Percentiles rank a stretch among this genome's conserved stretches.
These are phyloP conservation scores for Apteryx owenii DNA, from an alignment of 2,113 vertebrate genomes.

Conservation along the genomic window DNA sequence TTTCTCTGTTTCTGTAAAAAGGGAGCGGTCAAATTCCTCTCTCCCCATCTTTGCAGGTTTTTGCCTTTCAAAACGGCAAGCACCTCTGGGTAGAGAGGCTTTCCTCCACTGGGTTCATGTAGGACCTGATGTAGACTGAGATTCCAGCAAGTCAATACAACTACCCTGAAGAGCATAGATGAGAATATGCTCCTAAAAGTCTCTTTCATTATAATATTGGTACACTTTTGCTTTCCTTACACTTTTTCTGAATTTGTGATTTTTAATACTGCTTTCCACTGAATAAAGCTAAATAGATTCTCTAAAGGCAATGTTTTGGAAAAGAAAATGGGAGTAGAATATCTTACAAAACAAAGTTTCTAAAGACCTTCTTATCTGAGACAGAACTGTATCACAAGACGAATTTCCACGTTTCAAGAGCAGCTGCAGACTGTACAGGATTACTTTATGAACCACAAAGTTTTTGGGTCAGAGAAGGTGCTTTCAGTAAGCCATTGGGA, in stretches of 20 bases:
- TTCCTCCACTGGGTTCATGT: neutral
- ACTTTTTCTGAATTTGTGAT: neutral
- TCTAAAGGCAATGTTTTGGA: neutral
- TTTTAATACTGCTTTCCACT: neutral
- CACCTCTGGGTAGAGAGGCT: neutral
- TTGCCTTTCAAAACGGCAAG: neutral
- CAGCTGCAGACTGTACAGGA: neutral
- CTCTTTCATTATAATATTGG: neutral
- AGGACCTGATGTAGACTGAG: neutral
- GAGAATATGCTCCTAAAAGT: neutral
- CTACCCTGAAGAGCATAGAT: neutral
- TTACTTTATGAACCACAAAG: neutral
- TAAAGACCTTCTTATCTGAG: neutral
- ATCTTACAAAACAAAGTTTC: neutral
- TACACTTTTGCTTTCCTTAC: neutral
- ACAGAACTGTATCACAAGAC: neutral
- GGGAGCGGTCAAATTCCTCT: neutral
- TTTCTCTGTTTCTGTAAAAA: neutral
- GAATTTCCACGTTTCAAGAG: neutral
- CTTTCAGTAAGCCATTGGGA: constrained; percentile 17
- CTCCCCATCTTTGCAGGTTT: neutral
- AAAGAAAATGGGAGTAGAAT: neutral
- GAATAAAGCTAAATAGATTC: neutral
- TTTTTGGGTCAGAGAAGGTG: neutral
- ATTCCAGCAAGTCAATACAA: neutral